Percentiles rank a stretch among this genome's conserved stretches.
Conservation (phyloP, 1,140 invertebrate genomes). For the Drosophila seguyi region DNA sequence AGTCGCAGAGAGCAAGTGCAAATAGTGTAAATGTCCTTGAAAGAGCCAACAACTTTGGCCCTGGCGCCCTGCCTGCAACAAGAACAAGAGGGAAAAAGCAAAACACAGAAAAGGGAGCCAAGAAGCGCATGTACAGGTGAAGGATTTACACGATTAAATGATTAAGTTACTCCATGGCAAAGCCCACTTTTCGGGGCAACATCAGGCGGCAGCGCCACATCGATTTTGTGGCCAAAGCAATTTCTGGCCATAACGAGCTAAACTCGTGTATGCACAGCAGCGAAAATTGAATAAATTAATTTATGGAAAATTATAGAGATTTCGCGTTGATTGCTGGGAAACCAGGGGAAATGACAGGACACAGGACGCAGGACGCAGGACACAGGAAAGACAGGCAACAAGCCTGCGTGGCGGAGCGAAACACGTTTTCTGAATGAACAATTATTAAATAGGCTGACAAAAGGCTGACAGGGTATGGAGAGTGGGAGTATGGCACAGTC, state of each 20-base stretch:
- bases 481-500: neutral
- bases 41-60: conserved; percentile 72
- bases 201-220: neutral
- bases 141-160: conserved; percentile 43
- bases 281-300: conserved; percentile 74
- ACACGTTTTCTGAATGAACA: conserved; percentile 78
- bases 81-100: neutral
- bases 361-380: neutral
- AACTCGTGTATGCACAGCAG: conserved; percentile 49
- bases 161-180: conserved; percentile 24
- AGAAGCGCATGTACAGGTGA: conserved; percentile 56
- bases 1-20: conserved; percentile 64
- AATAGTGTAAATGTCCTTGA: conserved; percentile 78
- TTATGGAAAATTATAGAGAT: conserved; percentile 69
- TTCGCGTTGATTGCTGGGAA: conserved; percentile 54
- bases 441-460: conserved; percentile 80
- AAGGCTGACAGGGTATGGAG: conserved; percentile 25
- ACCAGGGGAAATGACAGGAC: conserved; percentile 7
- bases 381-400: conserved; percentile 14
- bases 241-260: conserved; percentile 30
- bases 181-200: conserved; percentile 7
- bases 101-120: conserved; percentile 8
- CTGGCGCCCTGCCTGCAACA: conserved; percentile 40
- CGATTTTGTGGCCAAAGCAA: conserved; percentile 19
- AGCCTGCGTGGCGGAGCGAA: conserved; percentile 12